Evolutionary conservation across 1,140 invertebrate species (phyloP).

Genomic region (Halesus radiatus): DNA sequence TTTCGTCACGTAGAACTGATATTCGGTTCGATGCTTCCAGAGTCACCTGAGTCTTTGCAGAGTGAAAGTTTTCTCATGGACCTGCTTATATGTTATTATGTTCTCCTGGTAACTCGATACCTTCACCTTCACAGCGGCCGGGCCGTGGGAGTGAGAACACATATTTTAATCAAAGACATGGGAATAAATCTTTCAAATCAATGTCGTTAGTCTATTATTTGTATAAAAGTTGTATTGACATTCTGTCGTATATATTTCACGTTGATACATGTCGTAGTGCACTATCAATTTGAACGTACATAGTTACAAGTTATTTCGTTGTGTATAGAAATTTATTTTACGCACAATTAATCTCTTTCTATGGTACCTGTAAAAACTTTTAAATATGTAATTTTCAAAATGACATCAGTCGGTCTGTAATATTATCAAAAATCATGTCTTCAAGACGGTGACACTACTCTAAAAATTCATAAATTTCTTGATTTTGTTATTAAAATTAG

Average conservation of each 20-base stretch:
- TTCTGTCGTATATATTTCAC: background rate
- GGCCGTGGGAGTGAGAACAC: background rate
- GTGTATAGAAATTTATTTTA: too few species aligned
- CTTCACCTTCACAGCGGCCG: too few species aligned
- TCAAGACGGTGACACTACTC: too few species aligned
- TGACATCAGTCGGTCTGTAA: too few species aligned
- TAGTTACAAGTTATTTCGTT: background rate
- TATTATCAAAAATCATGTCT: too few species aligned
- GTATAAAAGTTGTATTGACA: background rate
- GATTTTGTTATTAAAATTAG: too few species aligned
- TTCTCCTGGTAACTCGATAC: slow-evolving; percentile 31
- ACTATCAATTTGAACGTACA: background rate
- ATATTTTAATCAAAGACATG: background rate
- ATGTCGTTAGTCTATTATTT: background rate
- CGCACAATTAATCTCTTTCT: too few species aligned
- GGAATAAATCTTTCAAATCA: background rate
- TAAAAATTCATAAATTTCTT: too few species aligned
- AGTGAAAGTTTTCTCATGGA: slow-evolving; percentile 14
- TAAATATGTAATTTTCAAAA: too few species aligned
- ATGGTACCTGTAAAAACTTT: too few species aligned
- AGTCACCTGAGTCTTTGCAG: slow-evolving; percentile 18
- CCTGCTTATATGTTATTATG: background rate
- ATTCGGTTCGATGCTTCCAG: slow-evolving; percentile 31
- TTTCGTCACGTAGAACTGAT: slow-evolving; percentile 18
- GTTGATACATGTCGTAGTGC: background rate